These are phyloP conservation scores for Xiphophorus hellerii DNA, from an alignment of 2,113 vertebrate species.

Conservation along the genomic window DNA sequence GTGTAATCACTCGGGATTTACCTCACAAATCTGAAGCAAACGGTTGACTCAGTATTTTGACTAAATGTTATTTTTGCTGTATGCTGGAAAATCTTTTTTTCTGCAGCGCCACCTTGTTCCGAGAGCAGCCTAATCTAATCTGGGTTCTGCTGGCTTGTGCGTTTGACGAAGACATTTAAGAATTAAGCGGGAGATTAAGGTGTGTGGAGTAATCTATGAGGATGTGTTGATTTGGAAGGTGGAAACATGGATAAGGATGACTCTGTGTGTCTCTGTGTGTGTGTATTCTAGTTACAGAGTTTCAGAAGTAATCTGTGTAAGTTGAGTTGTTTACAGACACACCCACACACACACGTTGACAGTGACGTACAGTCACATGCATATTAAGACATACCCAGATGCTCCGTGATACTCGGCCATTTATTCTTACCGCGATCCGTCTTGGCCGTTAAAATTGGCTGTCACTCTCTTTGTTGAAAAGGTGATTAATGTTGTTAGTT, in stretches of 20 bases:
- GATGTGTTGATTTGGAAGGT: slow-evolving; percentile 59
- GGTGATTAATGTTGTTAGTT: slow-evolving; percentile 73
- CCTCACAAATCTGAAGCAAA: slow-evolving; percentile 68
- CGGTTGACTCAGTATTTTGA: slow-evolving; percentile 60
- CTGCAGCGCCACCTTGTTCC: slow-evolving; percentile 27
- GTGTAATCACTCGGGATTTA: slow-evolving; percentile 71
- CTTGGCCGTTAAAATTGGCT: slow-evolving; percentile 61
- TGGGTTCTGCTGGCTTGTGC: slow-evolving; percentile 69
- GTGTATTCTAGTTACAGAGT: slow-evolving; percentile 20
- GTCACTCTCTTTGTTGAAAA: slow-evolving; percentile 71
- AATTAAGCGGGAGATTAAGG: slow-evolving; percentile 69
- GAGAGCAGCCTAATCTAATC: slow-evolving; percentile 61
- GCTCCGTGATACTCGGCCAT: slow-evolving; percentile 25
- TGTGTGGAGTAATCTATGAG: slow-evolving; percentile 60
- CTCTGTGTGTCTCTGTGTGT: slow-evolving; percentile 22
- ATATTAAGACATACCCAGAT: slow-evolving; percentile 45
- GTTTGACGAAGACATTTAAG: slow-evolving; percentile 70
- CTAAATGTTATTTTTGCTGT: slow-evolving; percentile 13
- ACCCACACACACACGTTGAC: slow-evolving; percentile 1
- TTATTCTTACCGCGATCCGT: slow-evolving; percentile 40
- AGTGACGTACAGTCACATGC: neutral
- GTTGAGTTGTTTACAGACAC: slow-evolving; percentile 28
- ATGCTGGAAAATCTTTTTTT: slow-evolving; percentile 27
- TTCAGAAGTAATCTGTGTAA: slow-evolving; percentile 28
- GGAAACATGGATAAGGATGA: slow-evolving; percentile 57